phyloP scores from a whole-genome alignment of 1,140 invertebrate genomes.

The Pachypeltis micranthus region DNA sequence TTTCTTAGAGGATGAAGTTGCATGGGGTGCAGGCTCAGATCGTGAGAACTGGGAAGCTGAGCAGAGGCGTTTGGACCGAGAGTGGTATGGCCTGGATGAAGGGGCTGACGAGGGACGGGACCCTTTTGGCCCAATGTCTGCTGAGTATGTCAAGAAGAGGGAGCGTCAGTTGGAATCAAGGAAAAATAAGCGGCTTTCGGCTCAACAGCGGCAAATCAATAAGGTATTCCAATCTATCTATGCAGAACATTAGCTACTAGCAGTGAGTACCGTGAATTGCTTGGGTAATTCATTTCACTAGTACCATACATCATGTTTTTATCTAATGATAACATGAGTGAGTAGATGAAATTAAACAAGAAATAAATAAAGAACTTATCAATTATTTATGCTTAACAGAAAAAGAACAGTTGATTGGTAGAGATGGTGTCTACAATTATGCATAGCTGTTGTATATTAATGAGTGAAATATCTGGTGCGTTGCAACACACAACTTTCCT shows the following conservation, averaged over 20 bases:
- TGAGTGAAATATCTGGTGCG: too few species aligned
- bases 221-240: too few species aligned
- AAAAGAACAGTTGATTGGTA: too few species aligned
- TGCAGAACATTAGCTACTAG: too few species aligned
- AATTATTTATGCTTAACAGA: too few species aligned
- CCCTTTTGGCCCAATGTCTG: conserved; percentile 79
- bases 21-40: conserved; percentile 50
- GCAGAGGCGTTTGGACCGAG: conserved; percentile 80
- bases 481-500: too few species aligned
- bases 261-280: neutral
- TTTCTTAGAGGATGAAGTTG: conserved; percentile 33
- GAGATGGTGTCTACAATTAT: too few species aligned
- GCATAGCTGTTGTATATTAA: too few species aligned
- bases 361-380: too few species aligned
- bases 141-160: conserved; percentile 82
- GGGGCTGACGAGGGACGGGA: conserved; percentile 87
- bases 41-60: conserved; percentile 83
- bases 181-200: conserved; percentile 82
- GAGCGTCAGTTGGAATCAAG: conserved; percentile 83
- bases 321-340: too few species aligned
- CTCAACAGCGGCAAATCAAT: conserved; percentile 86
- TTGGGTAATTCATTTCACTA: neutral
- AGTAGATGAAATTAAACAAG: too few species aligned
- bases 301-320: too few species aligned
- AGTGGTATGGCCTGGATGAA: conserved; percentile 94